Evolutionary conservation across 2,888 invertebrate species (phyloP), one percentile per base, ranked within the genome.

Genomic region (Gonocerus acuteangulatus): DNA sequence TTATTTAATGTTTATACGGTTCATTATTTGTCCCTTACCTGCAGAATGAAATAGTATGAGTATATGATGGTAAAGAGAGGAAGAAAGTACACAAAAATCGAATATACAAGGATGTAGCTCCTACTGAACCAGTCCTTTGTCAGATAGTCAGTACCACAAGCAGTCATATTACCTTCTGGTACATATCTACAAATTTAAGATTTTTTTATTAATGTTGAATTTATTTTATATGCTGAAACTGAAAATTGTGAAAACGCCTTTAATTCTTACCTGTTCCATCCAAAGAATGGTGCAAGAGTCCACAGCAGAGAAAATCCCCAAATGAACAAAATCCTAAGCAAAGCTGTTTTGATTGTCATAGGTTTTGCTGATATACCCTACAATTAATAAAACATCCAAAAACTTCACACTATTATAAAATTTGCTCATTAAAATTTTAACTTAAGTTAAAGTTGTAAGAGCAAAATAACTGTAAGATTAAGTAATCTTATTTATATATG

Each of bases 81-180:
- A 67, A 79, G 21, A 73, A 84, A 86, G 76, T 89, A 92, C 39
- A 84, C 85, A 72, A 86, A 89, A 62, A 85, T 73, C n/a, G 85
- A 82, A 74, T 91, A 91, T 11, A 84, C 76, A 48, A 89, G 75
- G 71, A 91, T 84, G 77, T 92, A 91, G 71, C 87, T 86, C 68
- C 84, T 80, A 75, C 86, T 87, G 67, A 84, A 70, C 82, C 84
- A 84, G 66, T 85, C 84, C 75, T 85, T 84, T 74, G 75, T 81
- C 68, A 92, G 78, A 73, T 90, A 91, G 74, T 91, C 91, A 60
- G 92, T 92, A 61, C 93, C 92, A 72, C 94, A 94, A 34, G 91
- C 89, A 44, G 92, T 92, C 85, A 93, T 86, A 76, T 93, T 92
- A 64, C 93, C 94, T 76, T 94, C 94, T 3, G 93, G 93, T 48